phyloP scores from a whole-genome alignment of 2,797 vertebrate genomes.

The Syngnathus acus region DNA sequence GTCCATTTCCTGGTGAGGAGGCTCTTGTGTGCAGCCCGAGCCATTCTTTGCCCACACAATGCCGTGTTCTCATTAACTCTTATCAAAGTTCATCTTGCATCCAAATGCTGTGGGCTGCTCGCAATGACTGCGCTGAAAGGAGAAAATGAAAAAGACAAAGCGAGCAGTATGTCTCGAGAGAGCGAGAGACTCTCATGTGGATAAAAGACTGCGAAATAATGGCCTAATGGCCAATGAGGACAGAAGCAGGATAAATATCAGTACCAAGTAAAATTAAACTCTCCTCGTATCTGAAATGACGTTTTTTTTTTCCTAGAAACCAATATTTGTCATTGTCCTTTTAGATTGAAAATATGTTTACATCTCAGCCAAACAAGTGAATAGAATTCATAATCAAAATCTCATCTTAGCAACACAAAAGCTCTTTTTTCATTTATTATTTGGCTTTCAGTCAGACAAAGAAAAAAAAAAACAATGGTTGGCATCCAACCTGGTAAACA shows the following conservation, averaged over 20 bases:
- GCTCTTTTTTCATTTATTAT: constrained; percentile 4
- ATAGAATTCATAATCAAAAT: constrained; percentile 33
- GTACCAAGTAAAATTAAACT: constrained; percentile 46
- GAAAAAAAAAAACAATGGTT: background rate
- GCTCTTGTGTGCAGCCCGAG: constrained; percentile 57
- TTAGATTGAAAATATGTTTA: constrained; percentile 18
- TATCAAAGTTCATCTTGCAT: constrained; percentile 79
- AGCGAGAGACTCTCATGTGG: constrained; percentile 19
- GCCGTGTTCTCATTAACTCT: constrained; percentile 76
- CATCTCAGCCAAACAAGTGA: constrained; percentile 27
- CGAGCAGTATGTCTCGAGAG: constrained; percentile 9
- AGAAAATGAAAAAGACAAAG: constrained; percentile 57
- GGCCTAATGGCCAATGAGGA: constrained; percentile 40
- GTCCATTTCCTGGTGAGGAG: constrained; percentile 64
- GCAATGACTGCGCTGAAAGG: constrained; percentile 46
- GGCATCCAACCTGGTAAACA: constrained; percentile 14
- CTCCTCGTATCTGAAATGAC: constrained; percentile 39
- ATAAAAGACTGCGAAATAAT: constrained; percentile 55
- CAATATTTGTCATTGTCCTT: constrained; percentile 26
- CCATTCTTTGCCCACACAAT: constrained; percentile 68
- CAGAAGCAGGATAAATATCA: constrained; percentile 35
- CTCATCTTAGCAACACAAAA: constrained; percentile 27
- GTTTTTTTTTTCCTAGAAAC: constrained; percentile 17
- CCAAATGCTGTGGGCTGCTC: constrained; percentile 63
- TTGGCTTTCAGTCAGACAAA: constrained; percentile 23